Evolutionary conservation across 2,113 vertebrate species (phyloP), one percentile per base, ranked within the genome.

Genomic region (Theristicus caerulescens): DNA sequence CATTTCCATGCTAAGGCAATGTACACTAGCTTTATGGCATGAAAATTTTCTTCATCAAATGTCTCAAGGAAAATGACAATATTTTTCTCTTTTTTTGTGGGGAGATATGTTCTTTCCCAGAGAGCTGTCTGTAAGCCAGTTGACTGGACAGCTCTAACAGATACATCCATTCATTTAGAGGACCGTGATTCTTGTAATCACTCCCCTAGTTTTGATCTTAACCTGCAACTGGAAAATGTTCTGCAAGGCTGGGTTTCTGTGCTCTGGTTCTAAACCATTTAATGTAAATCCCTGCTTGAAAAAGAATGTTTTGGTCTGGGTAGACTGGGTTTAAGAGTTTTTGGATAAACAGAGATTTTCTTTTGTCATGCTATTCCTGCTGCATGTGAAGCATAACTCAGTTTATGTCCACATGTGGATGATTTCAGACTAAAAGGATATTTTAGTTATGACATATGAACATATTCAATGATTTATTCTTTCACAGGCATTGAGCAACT

Each of bases 121-220:
- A 78, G 11, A 62, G 13, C 9, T 40, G 3, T 47, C 57, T 69
- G 36, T 46, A 46, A 42, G 13, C 7, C 6, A 6, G 3, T 66
- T 2, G 5, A 19, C 34, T 38, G 38, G 29, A 69, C 59, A 73
- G 8, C 7, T 83, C 31, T 64, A 78, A 46, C 6, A 57, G 26
- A 55, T 72, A 47, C 0, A 6, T 74, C 16, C 4, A 0, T 55
- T 74, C n/a, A 58, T 4, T 10, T 32, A 13, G 9, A 86, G 22
- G 34, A 19, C 14, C 0, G 2, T 38, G 54, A 58, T 42, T 70
- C 22, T 70, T 2, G 0, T 11, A 90, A 34, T 20, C 1, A 8
- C 3, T 69, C 14, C 21, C 10, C 22, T 26, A 42, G 12, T 51
- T 89, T 42, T 64, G 26, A 31, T 47, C 22, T 57, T 70, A 71